A percentile compares a stretch with the other conserved stretches of the same genome.
Evolutionary conservation across 2,888 invertebrate genomes (phyloP).

Genomic region (Omphaloscelis lunosa): DNA sequence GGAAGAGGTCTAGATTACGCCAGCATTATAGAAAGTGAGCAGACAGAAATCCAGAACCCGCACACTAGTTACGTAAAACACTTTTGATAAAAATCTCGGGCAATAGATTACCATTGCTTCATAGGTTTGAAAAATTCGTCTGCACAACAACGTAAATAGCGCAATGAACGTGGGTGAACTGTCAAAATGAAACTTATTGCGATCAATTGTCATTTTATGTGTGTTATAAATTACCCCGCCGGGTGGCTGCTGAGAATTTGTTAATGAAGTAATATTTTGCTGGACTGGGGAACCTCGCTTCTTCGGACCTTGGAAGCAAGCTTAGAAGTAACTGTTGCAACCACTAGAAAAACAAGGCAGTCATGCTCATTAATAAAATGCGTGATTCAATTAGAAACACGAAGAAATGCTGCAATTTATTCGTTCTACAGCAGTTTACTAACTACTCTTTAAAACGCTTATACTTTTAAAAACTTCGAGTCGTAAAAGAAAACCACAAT

Average conservation of each 20-base stretch:
- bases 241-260: background rate
- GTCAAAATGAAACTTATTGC: too few relatives aligned
- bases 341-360: background rate
- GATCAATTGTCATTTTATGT: too few relatives aligned
- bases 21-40: background rate
- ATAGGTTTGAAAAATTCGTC: too few relatives aligned
- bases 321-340: background rate
- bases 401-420: background rate
- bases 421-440: background rate
- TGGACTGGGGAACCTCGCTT: background rate
- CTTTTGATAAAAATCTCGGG: too few relatives aligned
- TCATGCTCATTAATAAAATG: background rate
- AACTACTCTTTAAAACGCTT: constrained; percentile 10
- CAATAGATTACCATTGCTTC: too few relatives aligned
- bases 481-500: constrained; percentile 36
- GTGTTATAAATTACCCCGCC: too few relatives aligned
- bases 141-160: too few relatives aligned
- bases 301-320: background rate
- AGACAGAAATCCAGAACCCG: background rate
- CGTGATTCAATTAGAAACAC: background rate
- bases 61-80: too few relatives aligned
- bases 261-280: background rate
- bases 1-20: background rate
- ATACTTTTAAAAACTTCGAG: constrained; percentile 5
- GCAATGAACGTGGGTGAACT: too few relatives aligned